Conservation (phyloP, 2,888 invertebrate genomes). For the Ceramica pisi region DNA sequence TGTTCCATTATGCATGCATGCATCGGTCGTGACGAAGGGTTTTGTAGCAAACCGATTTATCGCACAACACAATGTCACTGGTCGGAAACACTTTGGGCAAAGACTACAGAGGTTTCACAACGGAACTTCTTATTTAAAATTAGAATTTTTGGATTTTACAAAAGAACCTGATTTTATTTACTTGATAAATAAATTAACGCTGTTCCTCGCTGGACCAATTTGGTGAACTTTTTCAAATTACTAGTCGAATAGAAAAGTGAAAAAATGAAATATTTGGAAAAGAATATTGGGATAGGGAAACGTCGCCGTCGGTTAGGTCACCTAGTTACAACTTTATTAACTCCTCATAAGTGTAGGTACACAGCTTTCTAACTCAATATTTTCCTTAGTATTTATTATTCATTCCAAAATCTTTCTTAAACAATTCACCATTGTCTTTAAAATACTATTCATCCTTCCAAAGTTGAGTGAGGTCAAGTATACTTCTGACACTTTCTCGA, state of each 20-base stretch:
- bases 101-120: slow-evolving; percentile 22
- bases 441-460: slow-evolving; percentile 15
- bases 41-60: slow-evolving; percentile 64
- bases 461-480: slow-evolving; percentile 31
- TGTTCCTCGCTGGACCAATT: no score
- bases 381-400: not conserved
- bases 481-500: not conserved
- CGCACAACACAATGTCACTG: slow-evolving; percentile 52
- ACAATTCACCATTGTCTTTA: slow-evolving; percentile 51
- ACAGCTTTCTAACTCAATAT: not conserved
- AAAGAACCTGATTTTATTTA: no score
- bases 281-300: not conserved
- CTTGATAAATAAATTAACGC: no score
- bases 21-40: slow-evolving; percentile 72
- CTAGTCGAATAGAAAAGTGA: no score
- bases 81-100: slow-evolving; percentile 41
- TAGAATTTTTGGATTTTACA: not conserved
- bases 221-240: no score
- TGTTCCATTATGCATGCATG: slow-evolving; percentile 70
- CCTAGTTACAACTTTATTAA: not conserved
- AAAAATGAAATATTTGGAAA: no score
- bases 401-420: slow-evolving; percentile 1
- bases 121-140: slow-evolving; percentile 21
- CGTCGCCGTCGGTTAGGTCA: not conserved
- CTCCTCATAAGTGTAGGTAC: not conserved